phyloP scores from a whole-genome alignment of 2,888 invertebrate species.

The Ochropleura plecta region DNA sequence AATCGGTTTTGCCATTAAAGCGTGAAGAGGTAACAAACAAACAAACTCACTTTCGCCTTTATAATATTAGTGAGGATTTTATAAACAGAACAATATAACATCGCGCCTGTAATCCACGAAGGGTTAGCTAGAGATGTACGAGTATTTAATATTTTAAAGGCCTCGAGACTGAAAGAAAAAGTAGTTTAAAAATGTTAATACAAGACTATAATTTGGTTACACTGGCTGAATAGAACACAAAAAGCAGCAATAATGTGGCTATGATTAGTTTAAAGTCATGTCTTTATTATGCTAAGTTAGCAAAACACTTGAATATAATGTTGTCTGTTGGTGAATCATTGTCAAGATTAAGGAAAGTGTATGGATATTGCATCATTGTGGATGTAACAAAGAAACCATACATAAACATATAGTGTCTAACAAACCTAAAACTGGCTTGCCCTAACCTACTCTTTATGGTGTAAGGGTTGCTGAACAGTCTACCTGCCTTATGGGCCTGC shows the following conservation, averaged over 20 bases:
- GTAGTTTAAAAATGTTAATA: background rate
- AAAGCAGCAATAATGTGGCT: constrained; percentile 20
- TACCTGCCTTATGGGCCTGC: no score
- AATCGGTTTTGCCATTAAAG: no score
- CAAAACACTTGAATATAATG: constrained; percentile 40
- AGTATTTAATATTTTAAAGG: no score
- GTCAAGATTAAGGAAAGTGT: constrained; percentile 40
- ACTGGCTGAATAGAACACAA: background rate
- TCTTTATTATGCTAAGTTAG: constrained; percentile 48
- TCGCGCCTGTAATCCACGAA: background rate
- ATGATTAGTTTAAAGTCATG: constrained; percentile 17
- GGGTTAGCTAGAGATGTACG: background rate
- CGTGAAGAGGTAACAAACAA: no score
- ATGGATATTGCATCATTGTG: constrained; percentile 36
- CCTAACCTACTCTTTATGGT: no score
- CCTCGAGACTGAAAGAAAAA: background rate
- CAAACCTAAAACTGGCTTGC: no score
- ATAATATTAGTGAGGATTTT: background rate
- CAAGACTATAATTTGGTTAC: background rate
- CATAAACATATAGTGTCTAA: no score
- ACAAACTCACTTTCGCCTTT: no score
- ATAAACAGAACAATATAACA: background rate
- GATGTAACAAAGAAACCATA: constrained; percentile 48
- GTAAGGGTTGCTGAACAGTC: no score
- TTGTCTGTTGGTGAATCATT: constrained; percentile 47